Percentiles rank a stretch among this genome's conserved stretches.
Conservation (phyloP, 2,113 vertebrate genomes). For the Accipiter virgatus region DNA sequence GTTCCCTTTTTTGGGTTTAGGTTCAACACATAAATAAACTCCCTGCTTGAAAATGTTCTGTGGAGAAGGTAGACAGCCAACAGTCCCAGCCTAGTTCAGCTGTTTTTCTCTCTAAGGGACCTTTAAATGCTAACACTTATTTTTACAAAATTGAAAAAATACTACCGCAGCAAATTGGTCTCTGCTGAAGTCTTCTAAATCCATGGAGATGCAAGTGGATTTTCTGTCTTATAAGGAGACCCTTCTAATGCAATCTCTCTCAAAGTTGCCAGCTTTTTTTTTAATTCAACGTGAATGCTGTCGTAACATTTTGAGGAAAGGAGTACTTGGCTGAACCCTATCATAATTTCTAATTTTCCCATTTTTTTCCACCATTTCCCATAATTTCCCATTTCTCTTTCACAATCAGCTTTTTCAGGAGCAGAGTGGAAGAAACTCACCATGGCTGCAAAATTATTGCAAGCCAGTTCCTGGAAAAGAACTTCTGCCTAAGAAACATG, state of each 20-base stretch:
- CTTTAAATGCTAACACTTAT: not conserved
- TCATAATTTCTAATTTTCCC: not conserved
- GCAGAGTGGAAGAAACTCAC: not conserved
- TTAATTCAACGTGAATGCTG: not conserved
- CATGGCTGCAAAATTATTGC: not conserved
- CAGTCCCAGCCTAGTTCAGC: not conserved
- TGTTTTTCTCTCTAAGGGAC: not conserved
- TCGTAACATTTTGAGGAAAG: not conserved
- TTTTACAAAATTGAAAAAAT: not conserved
- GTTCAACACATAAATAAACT: not conserved
- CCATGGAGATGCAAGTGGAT: not conserved
- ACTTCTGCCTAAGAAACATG: not conserved
- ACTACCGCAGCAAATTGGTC: not conserved
- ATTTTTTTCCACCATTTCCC: no score
- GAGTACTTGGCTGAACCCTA: not conserved
- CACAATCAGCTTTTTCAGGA: not conserved
- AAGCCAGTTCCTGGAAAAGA: not conserved
- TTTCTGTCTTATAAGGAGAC: not conserved
- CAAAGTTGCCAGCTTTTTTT: not conserved
- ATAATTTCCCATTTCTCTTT: not conserved
- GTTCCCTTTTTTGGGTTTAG: conserved; percentile 23
- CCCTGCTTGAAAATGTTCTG: not conserved
- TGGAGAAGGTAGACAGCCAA: not conserved
- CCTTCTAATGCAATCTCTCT: not conserved
- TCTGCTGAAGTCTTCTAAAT: not conserved